phyloP scores from a whole-genome alignment of 2,888 invertebrate species.

The Lochmaea capreae region DNA sequence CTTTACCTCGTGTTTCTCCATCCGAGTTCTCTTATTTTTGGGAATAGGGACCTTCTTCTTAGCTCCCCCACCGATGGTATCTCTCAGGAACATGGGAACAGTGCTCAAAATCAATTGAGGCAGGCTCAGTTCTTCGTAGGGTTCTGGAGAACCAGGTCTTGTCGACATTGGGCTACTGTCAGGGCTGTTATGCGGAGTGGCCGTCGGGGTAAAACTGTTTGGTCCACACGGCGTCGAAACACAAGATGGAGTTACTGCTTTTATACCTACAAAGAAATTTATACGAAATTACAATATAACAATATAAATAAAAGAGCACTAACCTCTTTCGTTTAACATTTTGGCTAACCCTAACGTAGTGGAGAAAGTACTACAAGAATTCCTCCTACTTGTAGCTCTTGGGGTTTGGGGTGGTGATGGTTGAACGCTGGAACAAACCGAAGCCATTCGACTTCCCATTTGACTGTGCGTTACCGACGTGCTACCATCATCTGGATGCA shows the following conservation, averaged over 20 bases:
- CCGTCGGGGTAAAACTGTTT: slow-evolving; percentile 81
- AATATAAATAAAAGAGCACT: slow-evolving; percentile 10
- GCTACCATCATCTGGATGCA: slow-evolving; percentile 87
- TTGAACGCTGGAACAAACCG: slow-evolving; percentile 70
- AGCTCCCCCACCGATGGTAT: slow-evolving; percentile 71
- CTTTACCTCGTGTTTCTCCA: slow-evolving; percentile 54
- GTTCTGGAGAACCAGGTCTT: slow-evolving; percentile 70
- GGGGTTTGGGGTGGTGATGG: slow-evolving; percentile 68
- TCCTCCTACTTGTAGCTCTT: slow-evolving; percentile 74
- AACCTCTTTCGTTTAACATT: slow-evolving; percentile 79
- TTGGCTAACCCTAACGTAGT: slow-evolving; percentile 80
- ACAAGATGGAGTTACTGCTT: slow-evolving; percentile 78
- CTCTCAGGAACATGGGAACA: slow-evolving; percentile 75
- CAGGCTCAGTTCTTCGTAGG: slow-evolving; percentile 60
- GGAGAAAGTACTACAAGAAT: slow-evolving; percentile 83
- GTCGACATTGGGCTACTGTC: slow-evolving; percentile 73
- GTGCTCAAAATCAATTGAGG: slow-evolving; percentile 72
- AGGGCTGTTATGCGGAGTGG: slow-evolving; percentile 90
- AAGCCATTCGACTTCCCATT: slow-evolving; percentile 75
- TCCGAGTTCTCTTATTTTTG: slow-evolving; percentile 42
- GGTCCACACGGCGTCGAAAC: slow-evolving; percentile 74
- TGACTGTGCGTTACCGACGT: slow-evolving; percentile 74
- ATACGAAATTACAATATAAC: neutral
- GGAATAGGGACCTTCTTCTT: slow-evolving; percentile 55
- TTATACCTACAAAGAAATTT: slow-evolving; percentile 67